phyloP scores from a whole-genome alignment of 1,140 invertebrate genomes.

The Achatina immaculata region DNA sequence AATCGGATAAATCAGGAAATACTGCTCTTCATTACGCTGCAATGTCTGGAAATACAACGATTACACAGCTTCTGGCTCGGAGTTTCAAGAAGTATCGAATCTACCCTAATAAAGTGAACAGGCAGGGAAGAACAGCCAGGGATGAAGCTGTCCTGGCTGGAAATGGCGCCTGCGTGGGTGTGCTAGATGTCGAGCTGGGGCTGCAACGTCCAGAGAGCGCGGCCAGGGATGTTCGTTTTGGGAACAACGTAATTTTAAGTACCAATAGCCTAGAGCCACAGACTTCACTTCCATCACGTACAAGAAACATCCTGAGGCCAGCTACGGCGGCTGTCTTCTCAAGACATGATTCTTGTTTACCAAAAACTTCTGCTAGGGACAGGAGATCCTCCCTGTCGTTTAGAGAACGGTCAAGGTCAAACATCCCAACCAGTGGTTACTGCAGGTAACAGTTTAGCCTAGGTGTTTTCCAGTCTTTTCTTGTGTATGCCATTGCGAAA shows the following conservation, averaged over 20 bases:
- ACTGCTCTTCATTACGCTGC: constrained; percentile 66
- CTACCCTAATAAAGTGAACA: constrained; percentile 50
- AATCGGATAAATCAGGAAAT: constrained; percentile 59
- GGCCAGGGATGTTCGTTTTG: constrained; percentile 21
- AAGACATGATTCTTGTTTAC: not conserved
- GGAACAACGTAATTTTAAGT: not conserved
- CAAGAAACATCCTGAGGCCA: not conserved
- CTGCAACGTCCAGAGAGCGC: not conserved
- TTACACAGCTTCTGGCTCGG: constrained; percentile 50
- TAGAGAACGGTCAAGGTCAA: not conserved
- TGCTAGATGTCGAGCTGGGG: not conserved
- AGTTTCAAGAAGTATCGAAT: constrained; percentile 50
- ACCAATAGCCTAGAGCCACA: not conserved
- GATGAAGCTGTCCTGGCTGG: constrained; percentile 47
- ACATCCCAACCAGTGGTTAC: not conserved
- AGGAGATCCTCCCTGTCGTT: not conserved
- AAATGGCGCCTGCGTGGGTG: constrained; percentile 36
- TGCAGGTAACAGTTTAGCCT: not conserved
- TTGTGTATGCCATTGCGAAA: not conserved
- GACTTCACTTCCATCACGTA: not conserved
- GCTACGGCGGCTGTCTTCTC: not conserved
- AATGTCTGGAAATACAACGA: constrained; percentile 49
- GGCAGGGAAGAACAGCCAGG: constrained; percentile 48
- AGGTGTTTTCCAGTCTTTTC: not conserved
- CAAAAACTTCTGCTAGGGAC: not conserved